Evolutionary conservation across 2,113 vertebrate species (phyloP).

Genomic region (Otocyon megalotis): DNA sequence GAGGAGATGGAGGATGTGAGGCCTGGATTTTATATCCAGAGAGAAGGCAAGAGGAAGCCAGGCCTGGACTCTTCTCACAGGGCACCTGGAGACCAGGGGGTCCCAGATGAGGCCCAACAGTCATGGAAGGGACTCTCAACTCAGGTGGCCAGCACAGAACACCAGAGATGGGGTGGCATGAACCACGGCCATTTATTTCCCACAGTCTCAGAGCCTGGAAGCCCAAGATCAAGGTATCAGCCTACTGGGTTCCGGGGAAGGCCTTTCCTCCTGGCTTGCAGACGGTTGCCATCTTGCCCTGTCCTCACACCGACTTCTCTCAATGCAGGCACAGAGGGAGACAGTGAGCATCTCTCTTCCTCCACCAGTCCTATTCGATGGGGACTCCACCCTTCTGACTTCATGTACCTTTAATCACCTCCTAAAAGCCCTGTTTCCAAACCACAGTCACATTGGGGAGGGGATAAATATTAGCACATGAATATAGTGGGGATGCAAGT

Average conservation of each 20-base stretch:
- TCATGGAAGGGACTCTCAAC: not conserved
- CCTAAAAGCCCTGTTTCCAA: not conserved
- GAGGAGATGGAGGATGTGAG: not conserved
- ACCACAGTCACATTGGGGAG: not conserved
- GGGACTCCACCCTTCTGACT: not conserved
- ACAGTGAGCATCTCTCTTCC: not conserved
- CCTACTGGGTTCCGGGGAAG: not conserved
- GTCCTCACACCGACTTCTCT: not conserved
- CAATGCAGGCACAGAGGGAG: not conserved
- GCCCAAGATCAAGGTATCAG: not conserved
- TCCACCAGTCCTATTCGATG: not conserved
- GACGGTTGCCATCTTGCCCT: rapidly evolving
- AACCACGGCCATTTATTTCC: not conserved
- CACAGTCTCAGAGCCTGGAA: not conserved
- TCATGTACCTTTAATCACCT: not conserved
- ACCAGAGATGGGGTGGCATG: not conserved
- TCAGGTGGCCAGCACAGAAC: not conserved
- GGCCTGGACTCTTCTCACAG: not conserved
- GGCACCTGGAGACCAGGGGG: not conserved
- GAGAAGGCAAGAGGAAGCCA: not conserved
- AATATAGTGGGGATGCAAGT: not conserved
- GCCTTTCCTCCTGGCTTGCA: not conserved
- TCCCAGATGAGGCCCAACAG: not conserved
- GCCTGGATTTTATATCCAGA: not conserved
- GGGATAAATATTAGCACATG: not conserved